Base-by-base conservation (phyloP, 2,113 vertebrate genomes). In the Amphilophus citrinellus region DNA sequence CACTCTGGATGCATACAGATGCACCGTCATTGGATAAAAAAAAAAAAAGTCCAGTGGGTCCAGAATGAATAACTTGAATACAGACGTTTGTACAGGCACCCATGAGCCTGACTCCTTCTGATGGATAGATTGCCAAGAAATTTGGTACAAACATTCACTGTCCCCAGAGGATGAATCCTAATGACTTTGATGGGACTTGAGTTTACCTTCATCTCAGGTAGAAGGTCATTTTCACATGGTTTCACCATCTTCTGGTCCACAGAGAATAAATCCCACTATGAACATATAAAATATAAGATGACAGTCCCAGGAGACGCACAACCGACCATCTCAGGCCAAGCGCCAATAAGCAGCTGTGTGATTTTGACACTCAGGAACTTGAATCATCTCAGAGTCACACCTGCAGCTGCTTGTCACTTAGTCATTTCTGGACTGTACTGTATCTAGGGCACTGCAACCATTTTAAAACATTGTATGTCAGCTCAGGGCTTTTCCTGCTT, bases 211-310 rank as follows among this genome's bases (percentile, higher is more conserved):
- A 73, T 24, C 24, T n/a, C 24, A 24, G 53, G 2, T 18, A 53
- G 1, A 0, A 73, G 44, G 44, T 20, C 22, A 3, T 0, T 15
- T 73, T 53, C 18, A 32, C 32, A 8, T 0, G 3, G 30, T n/a
- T 44, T 73, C 44, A 53, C 27, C 44, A 73, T 53, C 42, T 71
- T 71, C 6, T 7, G 66, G 24, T 20, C 27, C 66, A 10, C 27
- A 53, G 27, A 53, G 66, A 73, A 0, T 53, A 53, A 71, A 50
- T 13, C 3, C 24, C 24, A 20, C 44, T 53, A 71, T 32, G 1
- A 13, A 50, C 20, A 53, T 30, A 53, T 53, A 0, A 30, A 71
- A 71, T 32, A 20, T 32, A 47, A 47, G 44, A 53, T 30, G 10
- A 27, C 66, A 53, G 39, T 3, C 44, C 24, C 47, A 71, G 1